A percentile compares a stretch with the other conserved stretches of the same genome.
These are phyloP conservation scores for Hesperophylax magnus DNA, from an alignment of 1,140 invertebrate species.

Conservation along the genomic window DNA sequence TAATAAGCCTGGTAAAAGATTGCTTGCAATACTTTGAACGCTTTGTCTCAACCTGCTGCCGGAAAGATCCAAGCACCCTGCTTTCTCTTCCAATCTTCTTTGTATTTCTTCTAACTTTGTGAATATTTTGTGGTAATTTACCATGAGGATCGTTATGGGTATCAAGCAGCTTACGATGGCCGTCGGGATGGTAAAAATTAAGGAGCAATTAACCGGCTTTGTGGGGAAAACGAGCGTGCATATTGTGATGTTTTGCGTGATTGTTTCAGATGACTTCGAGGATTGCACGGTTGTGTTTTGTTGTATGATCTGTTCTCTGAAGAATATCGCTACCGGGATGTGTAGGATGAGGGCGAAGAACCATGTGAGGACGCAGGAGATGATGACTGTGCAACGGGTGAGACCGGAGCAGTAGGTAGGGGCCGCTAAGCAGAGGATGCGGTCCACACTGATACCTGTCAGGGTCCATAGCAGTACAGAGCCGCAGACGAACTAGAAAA, in stretches of 20 bases:
- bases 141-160: slow-evolving; percentile 72
- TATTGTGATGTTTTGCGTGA: slow-evolving; percentile 60
- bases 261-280: neutral
- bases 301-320: slow-evolving; percentile 62
- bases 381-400: slow-evolving; percentile 65
- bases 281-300: slow-evolving; percentile 39
- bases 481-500: slow-evolving; percentile 72
- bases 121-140: slow-evolving; percentile 74
- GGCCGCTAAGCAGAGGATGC: slow-evolving; percentile 72
- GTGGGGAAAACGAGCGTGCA: slow-evolving; percentile 74
- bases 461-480: slow-evolving; percentile 75
- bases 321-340: slow-evolving; percentile 72
- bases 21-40: slow-evolving; percentile 45
- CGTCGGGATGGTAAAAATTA: slow-evolving; percentile 71
- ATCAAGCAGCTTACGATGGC: slow-evolving; percentile 70
- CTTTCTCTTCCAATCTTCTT: slow-evolving; percentile 48
- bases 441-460: slow-evolving; percentile 74
- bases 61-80: slow-evolving; percentile 25
- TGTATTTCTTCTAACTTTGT: slow-evolving; percentile 62
- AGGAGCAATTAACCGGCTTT: slow-evolving; percentile 68
- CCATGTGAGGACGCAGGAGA: slow-evolving; percentile 69
- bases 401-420: slow-evolving; percentile 72
- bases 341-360: slow-evolving; percentile 68
- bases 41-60: slow-evolving; percentile 47
- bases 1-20: slow-evolving; percentile 24